These are phyloP conservation scores for Drosophila glabriapex DNA, from an alignment of 2,888 invertebrate species.

Conservation along the genomic window DNA sequence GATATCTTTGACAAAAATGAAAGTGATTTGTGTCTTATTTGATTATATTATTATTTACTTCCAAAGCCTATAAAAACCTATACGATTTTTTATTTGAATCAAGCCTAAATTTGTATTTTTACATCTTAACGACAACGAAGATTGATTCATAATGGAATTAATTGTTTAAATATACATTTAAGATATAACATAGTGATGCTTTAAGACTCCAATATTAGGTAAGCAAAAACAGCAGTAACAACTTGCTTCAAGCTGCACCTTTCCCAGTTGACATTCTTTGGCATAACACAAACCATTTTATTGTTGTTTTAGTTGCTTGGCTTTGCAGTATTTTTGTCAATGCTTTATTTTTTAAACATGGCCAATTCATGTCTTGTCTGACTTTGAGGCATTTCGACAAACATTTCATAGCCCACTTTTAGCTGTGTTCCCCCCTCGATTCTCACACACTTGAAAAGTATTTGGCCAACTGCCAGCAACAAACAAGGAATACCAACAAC, in stretches of 20 bases:
- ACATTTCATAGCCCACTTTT: slow-evolving; percentile 48
- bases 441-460: neutral
- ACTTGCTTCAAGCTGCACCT: slow-evolving; percentile 36
- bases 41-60: neutral
- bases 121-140: neutral
- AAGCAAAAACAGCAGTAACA: no score
- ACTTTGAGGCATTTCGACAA: slow-evolving; percentile 60
- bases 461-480: slow-evolving; percentile 48
- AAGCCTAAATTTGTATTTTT: neutral
- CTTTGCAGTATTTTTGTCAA: neutral
- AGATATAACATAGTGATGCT: neutral
- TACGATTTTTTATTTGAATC: neutral
- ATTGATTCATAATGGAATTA: neutral
- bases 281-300: slow-evolving; percentile 11
- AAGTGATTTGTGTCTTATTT: neutral
- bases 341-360: slow-evolving; percentile 42
- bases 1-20: no score
- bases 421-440: neutral
- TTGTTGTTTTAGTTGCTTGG: neutral
- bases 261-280: slow-evolving; percentile 29
- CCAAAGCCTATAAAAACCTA: neutral
- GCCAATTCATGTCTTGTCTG: slow-evolving; percentile 61
- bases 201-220: neutral
- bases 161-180: neutral
- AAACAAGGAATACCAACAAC: slow-evolving; percentile 3